These are phyloP conservation scores for Cabera pusaria DNA, from an alignment of 2,888 invertebrate genomes.

Conservation along the genomic window DNA sequence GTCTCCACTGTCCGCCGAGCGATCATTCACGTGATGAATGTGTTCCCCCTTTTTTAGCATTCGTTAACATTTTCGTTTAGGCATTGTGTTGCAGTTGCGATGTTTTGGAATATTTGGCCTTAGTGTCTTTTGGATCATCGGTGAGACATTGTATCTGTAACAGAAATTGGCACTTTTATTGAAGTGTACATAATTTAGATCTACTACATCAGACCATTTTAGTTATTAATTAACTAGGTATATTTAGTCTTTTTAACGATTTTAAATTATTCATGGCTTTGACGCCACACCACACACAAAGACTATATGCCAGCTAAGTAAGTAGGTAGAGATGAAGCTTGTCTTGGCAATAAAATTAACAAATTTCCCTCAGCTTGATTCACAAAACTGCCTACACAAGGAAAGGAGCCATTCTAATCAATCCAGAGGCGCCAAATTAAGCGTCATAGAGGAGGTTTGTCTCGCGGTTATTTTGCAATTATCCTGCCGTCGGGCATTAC, in stretches of 20 bases:
- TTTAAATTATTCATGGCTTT: too few relatives aligned
- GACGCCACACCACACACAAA: too few relatives aligned
- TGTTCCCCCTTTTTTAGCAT: conserved; percentile 63
- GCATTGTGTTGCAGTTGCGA: conserved; percentile 28
- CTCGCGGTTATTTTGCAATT: conserved; percentile 77
- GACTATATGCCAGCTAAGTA: too few relatives aligned
- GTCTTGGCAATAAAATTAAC: too few relatives aligned
- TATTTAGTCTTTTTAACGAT: too few relatives aligned
- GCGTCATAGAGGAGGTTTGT: conserved; percentile 64
- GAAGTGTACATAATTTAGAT: too few relatives aligned
- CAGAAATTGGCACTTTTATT: conserved; percentile 24
- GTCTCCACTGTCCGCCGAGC: conserved; percentile 52
- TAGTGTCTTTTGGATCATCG: conserved; percentile 30
- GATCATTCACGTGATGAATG: conserved; percentile 68
- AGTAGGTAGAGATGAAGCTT: too few relatives aligned
- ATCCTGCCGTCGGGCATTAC: conserved; percentile 76
- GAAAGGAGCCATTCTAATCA: conserved; percentile 24
- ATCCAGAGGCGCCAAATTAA: conserved; percentile 72
- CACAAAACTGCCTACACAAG: conserved; percentile 41
- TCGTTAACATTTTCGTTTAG: conserved; percentile 65
- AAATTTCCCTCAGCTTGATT: too few relatives aligned
- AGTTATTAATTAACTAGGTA: too few relatives aligned
- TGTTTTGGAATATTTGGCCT: conserved; percentile 33
- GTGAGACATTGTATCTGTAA: conserved; percentile 63
- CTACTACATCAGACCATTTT: too few relatives aligned